A percentile compares a stretch with the other conserved stretches of the same genome.
phyloP scores from a whole-genome alignment of 2,797 vertebrate genomes.

The Phalloptychus januarius region DNA sequence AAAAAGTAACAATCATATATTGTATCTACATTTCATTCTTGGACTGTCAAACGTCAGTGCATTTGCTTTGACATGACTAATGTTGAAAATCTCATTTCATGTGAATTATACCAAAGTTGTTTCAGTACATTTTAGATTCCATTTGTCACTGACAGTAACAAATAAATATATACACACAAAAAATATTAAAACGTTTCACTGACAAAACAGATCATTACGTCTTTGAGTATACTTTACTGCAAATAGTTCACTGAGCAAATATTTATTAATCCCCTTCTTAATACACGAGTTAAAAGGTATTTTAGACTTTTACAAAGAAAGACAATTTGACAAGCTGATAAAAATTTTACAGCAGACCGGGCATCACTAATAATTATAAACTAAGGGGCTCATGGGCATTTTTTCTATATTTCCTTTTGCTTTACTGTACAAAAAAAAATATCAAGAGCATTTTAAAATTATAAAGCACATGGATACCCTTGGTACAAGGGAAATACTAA shows the following conservation, averaged over 20 bases:
- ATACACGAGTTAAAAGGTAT: constrained; percentile 26
- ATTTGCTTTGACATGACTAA: constrained; percentile 57
- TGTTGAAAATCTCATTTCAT: constrained; percentile 56
- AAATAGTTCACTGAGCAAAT: constrained; percentile 52
- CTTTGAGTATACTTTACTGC: constrained; percentile 63
- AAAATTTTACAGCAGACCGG: constrained; percentile 10
- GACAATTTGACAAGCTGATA: background rate
- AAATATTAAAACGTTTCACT: constrained; percentile 72
- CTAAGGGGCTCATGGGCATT: constrained; percentile 11
- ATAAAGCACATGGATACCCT: constrained; percentile 68
- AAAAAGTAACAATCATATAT: constrained; percentile 66
- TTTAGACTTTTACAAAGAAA: constrained; percentile 40
- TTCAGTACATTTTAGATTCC: constrained; percentile 53
- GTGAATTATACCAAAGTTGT: constrained; percentile 46
- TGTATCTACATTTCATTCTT: constrained; percentile 69
- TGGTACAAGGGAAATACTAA: constrained; percentile 81
- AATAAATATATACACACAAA: constrained; percentile 49
- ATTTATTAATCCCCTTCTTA: constrained; percentile 35
- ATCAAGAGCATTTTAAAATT: constrained; percentile 44
- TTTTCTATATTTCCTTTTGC: constrained; percentile 30
- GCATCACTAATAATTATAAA: constrained; percentile 25
- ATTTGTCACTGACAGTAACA: constrained; percentile 53
- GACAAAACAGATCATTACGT: constrained; percentile 77
- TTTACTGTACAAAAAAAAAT: constrained; percentile 53
- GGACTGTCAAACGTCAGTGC: constrained; percentile 67